Evolutionary conservation across 2,888 invertebrate species (phyloP), one percentile per base, ranked within the genome.

Genomic region (Trissolcus japonicus): DNA sequence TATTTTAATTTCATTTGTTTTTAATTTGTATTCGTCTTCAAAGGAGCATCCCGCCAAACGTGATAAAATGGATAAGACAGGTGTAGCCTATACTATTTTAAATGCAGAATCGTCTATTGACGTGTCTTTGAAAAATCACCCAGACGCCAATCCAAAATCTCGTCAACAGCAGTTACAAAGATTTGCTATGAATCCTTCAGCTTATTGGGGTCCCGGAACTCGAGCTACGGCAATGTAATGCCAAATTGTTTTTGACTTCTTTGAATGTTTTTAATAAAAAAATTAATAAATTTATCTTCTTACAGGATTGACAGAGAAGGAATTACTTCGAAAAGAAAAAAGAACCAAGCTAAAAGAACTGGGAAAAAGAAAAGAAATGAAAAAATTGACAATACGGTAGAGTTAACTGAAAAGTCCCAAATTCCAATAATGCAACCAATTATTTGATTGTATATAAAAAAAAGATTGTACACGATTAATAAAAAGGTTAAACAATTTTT

Each of bases 161-260:
- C 92, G 95, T 6, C 91, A 92, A 79, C 91, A 92, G 63, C 93
- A 94, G 0, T 89, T 95, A 19, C 90, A 95, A 0, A 91, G 98
- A 48, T 98, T 95, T 89, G 98, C 96, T 88, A 91, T 91, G 81
- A 98, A 98, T 90, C 98, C 98, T 0, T 90, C 93, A 29, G 93
- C 94, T 0, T 91, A 94, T 89, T 98, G 98, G 98, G 98, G 98
- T 0, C 98, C 98, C 0, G 98, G 97, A 56, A 93, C 94, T 0
- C 91, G 94, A 81, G 93, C 96, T 0, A 93, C 92, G 17, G 93
- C 94, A 16, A 95, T 95, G 95, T 95, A 89, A 46, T 46, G 46
- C 1, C 2, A 14, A 46, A 16, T 46, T 46, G 3, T 6, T 46
- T 46, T 46, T 6, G 1, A 14, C 9, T n/a, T 11, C 1, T 46